A percentile compares a stretch with the other conserved stretches of the same genome.
Evolutionary conservation across 2,113 vertebrate species (phyloP).

Genomic region (Aldabrachelys gigantea): DNA sequence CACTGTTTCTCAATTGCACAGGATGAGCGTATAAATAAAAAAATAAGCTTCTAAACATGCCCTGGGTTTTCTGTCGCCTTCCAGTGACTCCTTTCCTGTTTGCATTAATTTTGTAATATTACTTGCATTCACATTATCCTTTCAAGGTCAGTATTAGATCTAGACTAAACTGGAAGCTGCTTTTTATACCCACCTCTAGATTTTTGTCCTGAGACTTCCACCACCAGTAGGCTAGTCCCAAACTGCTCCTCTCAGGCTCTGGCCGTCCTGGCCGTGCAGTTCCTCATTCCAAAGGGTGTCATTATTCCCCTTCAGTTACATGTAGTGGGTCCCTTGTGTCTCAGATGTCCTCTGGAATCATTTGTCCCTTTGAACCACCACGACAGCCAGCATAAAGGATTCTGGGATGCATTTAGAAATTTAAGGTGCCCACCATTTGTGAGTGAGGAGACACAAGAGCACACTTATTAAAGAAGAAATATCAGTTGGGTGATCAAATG

Average conservation of each 20-base stretch:
- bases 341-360: rapidly evolving
- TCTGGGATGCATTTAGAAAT: background rate
- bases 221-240: background rate
- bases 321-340: background rate
- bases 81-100: background rate
- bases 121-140: background rate
- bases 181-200: background rate
- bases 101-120: background rate
- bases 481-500: background rate
- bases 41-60: background rate
- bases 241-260: background rate
- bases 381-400: background rate
- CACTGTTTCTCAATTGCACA: background rate
- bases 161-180: background rate
- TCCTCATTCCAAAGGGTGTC: background rate
- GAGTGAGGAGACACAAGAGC: background rate
- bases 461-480: background rate
- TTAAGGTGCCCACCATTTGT: background rate
- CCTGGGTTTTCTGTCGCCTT: background rate
- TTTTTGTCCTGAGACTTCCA: background rate
- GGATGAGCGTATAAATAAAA: background rate
- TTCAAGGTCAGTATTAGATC: background rate
- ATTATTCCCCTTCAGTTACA: background rate
- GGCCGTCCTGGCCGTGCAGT: rapidly evolving
- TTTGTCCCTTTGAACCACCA: background rate